phyloP scores from a whole-genome alignment of 1,140 invertebrate genomes.

The Belonocnema kinseyi region DNA sequence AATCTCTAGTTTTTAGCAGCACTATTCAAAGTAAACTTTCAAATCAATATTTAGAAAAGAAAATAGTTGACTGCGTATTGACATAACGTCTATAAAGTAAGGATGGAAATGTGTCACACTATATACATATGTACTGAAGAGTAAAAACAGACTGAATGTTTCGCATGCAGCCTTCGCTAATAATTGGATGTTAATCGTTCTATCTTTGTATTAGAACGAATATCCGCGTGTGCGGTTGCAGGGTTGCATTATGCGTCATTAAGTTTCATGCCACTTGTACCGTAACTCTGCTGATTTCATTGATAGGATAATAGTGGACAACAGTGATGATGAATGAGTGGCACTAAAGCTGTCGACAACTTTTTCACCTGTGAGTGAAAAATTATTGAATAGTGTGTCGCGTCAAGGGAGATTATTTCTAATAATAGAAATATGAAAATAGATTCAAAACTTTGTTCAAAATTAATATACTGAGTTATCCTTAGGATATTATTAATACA shows the following conservation, averaged over 20 bases:
- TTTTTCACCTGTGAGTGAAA: neutral
- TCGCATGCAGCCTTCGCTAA: neutral
- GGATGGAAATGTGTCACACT: neutral
- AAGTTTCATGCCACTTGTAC: neutral
- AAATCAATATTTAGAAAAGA: too few species aligned
- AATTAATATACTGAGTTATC: too few species aligned
- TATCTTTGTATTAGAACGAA: constrained; percentile 1
- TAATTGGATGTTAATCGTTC: constrained; percentile 11
- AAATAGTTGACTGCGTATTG: too few species aligned
- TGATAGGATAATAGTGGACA: neutral
- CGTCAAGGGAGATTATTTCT: too few species aligned
- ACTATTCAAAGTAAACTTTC: too few species aligned
- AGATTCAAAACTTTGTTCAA: too few species aligned
- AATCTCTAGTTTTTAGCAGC: too few species aligned
- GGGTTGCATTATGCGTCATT: constrained; percentile 6
- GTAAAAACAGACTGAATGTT: neutral
- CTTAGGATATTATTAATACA: too few species aligned
- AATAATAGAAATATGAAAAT: too few species aligned
- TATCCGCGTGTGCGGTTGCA: neutral
- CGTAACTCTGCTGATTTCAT: constrained; percentile 4
- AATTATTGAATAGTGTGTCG: neutral
- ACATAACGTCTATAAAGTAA: neutral
- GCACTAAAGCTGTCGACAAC: neutral
- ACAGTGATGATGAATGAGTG: neutral
- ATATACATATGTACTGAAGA: neutral